Conservation (phyloP, 1,140 invertebrate species). For the Ceratina calcarata region DNA sequence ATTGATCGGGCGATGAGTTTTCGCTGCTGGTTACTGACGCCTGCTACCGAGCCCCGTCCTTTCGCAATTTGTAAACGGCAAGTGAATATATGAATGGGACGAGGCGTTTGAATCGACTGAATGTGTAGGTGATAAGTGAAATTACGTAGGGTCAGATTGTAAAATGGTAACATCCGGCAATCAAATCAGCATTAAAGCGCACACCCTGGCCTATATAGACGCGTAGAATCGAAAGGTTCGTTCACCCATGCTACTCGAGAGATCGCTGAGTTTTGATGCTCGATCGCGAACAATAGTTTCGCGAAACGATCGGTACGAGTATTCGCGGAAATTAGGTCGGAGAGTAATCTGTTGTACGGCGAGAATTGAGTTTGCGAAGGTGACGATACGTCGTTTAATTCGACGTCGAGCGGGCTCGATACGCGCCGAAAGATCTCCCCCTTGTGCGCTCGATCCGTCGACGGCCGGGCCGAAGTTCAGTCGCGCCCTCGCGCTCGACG, state of each 20-base stretch:
- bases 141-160: slow-evolving; percentile 59
- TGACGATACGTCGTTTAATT: slow-evolving; percentile 2
- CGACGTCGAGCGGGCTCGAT: background rate
- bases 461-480: slow-evolving; percentile 22
- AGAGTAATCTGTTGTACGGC: background rate
- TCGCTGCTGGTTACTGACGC: background rate
- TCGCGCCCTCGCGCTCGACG: slow-evolving; percentile 51
- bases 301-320: background rate
- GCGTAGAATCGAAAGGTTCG: slow-evolving; percentile 52
- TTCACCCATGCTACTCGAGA: background rate
- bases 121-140: slow-evolving; percentile 39
- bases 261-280: too few relatives aligned
- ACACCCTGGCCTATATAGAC: slow-evolving; percentile 51
- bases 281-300: background rate
- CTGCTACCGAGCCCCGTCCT: background rate
- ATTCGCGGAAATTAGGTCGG: background rate
- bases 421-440: slow-evolving; percentile 4
- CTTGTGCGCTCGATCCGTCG: background rate
- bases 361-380: background rate
- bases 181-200: slow-evolving; percentile 60
- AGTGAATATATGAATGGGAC: slow-evolving; percentile 32
- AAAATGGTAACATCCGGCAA: slow-evolving; percentile 70
- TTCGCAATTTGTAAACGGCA: background rate
- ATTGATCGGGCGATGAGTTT: background rate
- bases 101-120: slow-evolving; percentile 38